Conservation (phyloP, 2,797 vertebrate species). For the Xyrichtys novacula region DNA sequence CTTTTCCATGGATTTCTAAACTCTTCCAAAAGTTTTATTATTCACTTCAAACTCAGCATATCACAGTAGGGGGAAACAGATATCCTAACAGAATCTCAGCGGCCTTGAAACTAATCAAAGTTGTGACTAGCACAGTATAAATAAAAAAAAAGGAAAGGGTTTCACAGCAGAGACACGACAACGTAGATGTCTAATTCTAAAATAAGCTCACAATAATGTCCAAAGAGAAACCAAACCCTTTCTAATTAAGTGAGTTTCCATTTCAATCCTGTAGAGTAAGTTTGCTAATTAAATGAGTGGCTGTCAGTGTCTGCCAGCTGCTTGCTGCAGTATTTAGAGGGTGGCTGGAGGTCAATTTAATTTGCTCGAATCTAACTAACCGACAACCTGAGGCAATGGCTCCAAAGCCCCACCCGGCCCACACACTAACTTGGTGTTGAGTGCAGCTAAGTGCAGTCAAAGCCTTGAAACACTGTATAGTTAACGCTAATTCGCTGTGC, state of each 20-base stretch:
- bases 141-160: not conserved
- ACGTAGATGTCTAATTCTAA: slow-evolving; percentile 30
- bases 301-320: slow-evolving; percentile 55
- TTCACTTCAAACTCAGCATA: not conserved
- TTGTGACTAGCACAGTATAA: slow-evolving; percentile 10
- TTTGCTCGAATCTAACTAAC: slow-evolving; percentile 72
- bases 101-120: not conserved
- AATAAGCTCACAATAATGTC: slow-evolving; percentile 32
- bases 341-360: slow-evolving; percentile 69
- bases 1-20: not conserved
- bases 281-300: slow-evolving; percentile 74
- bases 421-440: slow-evolving; percentile 40
- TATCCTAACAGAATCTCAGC: not conserved
- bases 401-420: slow-evolving; percentile 37
- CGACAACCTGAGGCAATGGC: slow-evolving; percentile 62
- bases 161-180: slow-evolving; percentile 3
- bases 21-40: not conserved
- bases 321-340: slow-evolving; percentile 59
- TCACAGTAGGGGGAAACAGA: not conserved
- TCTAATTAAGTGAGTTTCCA: slow-evolving; percentile 69
- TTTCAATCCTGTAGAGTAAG: slow-evolving; percentile 56
- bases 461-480: slow-evolving; percentile 8
- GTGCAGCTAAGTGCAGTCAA: slow-evolving; percentile 16
- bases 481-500: slow-evolving; percentile 15
- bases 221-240: slow-evolving; percentile 56